Evolutionary conservation across 2,797 vertebrate species (phyloP).

Genomic region (Tokudaia tokunoshimensis): DNA sequence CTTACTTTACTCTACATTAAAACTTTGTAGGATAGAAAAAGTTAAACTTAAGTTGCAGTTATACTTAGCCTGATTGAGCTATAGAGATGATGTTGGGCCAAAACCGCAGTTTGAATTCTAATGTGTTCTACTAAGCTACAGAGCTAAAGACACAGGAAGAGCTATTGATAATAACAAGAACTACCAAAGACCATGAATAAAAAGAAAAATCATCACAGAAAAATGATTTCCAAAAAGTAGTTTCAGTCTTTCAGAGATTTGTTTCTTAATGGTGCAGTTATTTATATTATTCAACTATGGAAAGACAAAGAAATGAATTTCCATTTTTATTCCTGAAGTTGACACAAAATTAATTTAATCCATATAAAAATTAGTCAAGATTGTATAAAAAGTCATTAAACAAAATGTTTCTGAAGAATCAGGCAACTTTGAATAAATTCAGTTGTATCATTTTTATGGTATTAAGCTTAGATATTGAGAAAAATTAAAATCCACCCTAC

Average conservation of each 20-base stretch:
- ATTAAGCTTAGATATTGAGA: neutral
- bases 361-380: conserved; percentile 39
- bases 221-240: conserved; percentile 31
- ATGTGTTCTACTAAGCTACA: neutral
- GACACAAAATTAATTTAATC: conserved; percentile 9
- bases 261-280: neutral
- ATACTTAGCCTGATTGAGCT: neutral
- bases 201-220: neutral
- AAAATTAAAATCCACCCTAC: neutral
- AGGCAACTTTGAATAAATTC: conserved; percentile 56
- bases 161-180: neutral
- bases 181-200: conserved; percentile 13
- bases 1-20: conserved; percentile 8
- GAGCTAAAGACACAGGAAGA: neutral
- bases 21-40: neutral
- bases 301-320: conserved; percentile 25
- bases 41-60: neutral
- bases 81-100: neutral
- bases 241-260: conserved; percentile 17
- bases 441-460: neutral
- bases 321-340: conserved; percentile 12
- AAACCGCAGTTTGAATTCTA: neutral
- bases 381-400: neutral
- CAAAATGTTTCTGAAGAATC: conserved; percentile 25
- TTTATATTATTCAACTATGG: neutral